These are phyloP conservation scores for Pagetopsis macropterus DNA, from an alignment of 2,797 vertebrate species.

Conservation along the genomic window DNA sequence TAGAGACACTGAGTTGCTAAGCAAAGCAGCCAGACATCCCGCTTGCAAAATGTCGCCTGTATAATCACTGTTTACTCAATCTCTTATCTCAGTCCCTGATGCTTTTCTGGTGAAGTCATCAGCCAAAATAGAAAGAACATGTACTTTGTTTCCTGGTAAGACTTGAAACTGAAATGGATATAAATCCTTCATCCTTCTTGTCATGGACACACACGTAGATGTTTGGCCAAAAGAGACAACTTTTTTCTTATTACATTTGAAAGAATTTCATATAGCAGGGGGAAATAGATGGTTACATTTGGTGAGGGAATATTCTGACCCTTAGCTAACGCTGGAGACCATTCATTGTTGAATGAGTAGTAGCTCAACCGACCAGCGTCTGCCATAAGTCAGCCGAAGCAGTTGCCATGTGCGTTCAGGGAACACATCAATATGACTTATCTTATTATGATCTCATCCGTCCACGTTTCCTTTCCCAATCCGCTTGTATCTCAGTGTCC, in stretches of 20 bases:
- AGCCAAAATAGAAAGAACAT: slow-evolving; percentile 64
- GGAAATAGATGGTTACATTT: slow-evolving; percentile 7
- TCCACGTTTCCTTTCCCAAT: slow-evolving; percentile 22
- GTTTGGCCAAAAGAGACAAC: slow-evolving; percentile 14
- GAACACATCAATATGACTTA: slow-evolving; percentile 18
- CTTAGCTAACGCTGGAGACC: background rate
- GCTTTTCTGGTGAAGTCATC: slow-evolving; percentile 73
- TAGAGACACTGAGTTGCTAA: slow-evolving; percentile 34
- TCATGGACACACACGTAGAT: slow-evolving; percentile 27
- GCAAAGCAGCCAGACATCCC: slow-evolving; percentile 38
- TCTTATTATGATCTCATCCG: slow-evolving; percentile 8
- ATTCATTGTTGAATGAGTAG: background rate
- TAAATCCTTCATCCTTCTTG: slow-evolving; percentile 28
- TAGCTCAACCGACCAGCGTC: slow-evolving; percentile 12
- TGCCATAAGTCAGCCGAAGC: slow-evolving; percentile 1
- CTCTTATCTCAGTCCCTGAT: slow-evolving; percentile 67
- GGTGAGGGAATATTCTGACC: slow-evolving; percentile 10
- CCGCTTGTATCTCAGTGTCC: slow-evolving; percentile 18
- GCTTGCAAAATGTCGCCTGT: slow-evolving; percentile 29
- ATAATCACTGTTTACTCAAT: slow-evolving; percentile 70
- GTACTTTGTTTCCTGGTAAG: slow-evolving; percentile 46
- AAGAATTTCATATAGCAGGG: background rate
- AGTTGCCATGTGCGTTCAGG: background rate
- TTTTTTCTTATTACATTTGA: slow-evolving; percentile 15
- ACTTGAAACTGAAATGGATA: slow-evolving; percentile 24